Evolutionary conservation across 1,140 invertebrate genomes (phyloP), one percentile per base, ranked within the genome.

Genomic region (Anoplophora glabripennis): DNA sequence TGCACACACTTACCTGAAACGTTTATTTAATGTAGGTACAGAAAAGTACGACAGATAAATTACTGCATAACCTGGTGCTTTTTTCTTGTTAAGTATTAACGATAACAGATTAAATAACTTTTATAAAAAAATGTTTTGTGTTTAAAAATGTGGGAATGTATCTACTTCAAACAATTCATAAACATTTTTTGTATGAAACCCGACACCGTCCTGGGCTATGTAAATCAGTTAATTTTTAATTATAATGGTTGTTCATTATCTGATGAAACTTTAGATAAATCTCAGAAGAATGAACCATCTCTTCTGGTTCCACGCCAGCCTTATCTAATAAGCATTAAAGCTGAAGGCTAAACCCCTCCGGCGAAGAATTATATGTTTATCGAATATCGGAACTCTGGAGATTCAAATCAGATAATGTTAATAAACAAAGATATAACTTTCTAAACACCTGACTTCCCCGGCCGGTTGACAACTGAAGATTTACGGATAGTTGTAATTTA

Each of bases 141-240:
- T n/a, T n/a, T n/a, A 28, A 28, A 28, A 28, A 28, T 28, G 21
- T 28, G 21, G 21, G 21, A 28, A 28, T 5, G 5, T 28, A 5
- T 28, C 5, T 28, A 5, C 21, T 28, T 28, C 21, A 28, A 28
- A 28, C 21, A 28, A 28, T 28, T 28, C 21, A 28, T 28, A 28
- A 28, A 28, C 5, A 28, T 28, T 28, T 28, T 28, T 28, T 28
- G 21, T 28, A 28, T 3, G 21, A 5, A 28, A 54, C 28, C 44
- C 52, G 52, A 54, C 52, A 54, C 52, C 52, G 44, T 54, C 52
- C 34, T 44, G 8, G 52, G 52, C 41, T 21, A 33, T 45, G 44
- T 54, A 54, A 54, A 54, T 54, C 52, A 54, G 42, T 54, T 44
- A 44, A 42, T 54, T 54, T 44, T 54, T 54, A 54, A 54, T 54